phyloP scores from a whole-genome alignment of 2,888 invertebrate species.

The Latrodectus elegans region DNA sequence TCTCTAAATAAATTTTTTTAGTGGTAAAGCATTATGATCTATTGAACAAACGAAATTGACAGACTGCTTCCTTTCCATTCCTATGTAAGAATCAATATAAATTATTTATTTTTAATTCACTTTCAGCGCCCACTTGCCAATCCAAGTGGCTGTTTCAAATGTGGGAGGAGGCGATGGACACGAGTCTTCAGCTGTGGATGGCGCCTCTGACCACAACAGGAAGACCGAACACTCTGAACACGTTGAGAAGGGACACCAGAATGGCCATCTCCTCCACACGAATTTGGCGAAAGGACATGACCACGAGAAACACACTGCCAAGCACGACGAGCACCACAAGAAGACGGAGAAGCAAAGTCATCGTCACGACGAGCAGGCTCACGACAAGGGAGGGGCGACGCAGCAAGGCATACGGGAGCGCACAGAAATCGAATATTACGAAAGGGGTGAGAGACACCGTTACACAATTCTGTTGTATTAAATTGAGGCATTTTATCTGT shows the following conservation, averaged over 20 bases:
- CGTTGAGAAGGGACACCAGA: slow-evolving; percentile 56
- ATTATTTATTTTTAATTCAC: too few relatives aligned
- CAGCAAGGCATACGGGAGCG: slow-evolving; percentile 70
- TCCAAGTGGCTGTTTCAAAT: slow-evolving; percentile 19
- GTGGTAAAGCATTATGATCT: too few relatives aligned
- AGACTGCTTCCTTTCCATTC: not conserved
- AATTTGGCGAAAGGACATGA: slow-evolving; percentile 50
- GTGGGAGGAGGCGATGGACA: slow-evolving; percentile 13
- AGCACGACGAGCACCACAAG: slow-evolving; percentile 59
- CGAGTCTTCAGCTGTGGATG: slow-evolving; percentile 7
- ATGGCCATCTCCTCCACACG: slow-evolving; percentile 13
- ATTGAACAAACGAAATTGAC: not conserved
- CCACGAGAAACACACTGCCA: slow-evolving; percentile 46
- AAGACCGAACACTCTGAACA: slow-evolving; percentile 48
- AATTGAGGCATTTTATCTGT: too few relatives aligned
- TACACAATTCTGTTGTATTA: too few relatives aligned
- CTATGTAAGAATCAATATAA: not conserved
- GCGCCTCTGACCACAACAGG: slow-evolving; percentile 33
- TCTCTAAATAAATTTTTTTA: too few relatives aligned
- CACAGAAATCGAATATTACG: slow-evolving; percentile 71
- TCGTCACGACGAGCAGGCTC: slow-evolving; percentile 54
- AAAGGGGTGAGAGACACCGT: slow-evolving; percentile 58
- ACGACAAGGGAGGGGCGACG: slow-evolving; percentile 69
- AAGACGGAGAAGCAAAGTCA: slow-evolving; percentile 60
- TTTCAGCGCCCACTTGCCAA: slow-evolving; percentile 37